These are phyloP conservation scores for Drosophila malerkotliana DNA, from an alignment of 1,140 invertebrate genomes.

Conservation along the genomic window DNA sequence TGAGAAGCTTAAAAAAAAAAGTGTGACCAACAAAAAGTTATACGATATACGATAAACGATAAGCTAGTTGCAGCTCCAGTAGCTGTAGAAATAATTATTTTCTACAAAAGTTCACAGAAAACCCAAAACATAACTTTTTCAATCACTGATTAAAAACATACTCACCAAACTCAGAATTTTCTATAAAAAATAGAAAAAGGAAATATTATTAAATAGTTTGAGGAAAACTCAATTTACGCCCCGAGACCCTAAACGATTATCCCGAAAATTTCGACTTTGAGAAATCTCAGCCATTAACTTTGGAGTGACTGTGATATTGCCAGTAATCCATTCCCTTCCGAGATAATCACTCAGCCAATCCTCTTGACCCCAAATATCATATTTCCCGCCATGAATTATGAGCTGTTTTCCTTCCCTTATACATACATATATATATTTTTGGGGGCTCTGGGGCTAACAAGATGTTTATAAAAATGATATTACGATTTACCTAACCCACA, in stretches of 20 bases:
- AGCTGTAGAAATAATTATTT: no score
- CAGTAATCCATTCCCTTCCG: conserved; percentile 22
- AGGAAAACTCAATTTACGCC: neutral
- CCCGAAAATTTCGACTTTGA: neutral
- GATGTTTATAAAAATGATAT: conserved; percentile 54
- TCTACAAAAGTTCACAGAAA: no score
- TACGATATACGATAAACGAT: no score
- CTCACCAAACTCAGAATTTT: neutral
- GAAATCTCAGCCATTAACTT: conserved; percentile 5
- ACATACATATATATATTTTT: neutral
- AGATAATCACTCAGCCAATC: conserved; percentile 30
- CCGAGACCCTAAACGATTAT: neutral
- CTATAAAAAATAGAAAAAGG: neutral
- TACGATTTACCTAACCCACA: conserved; percentile 55
- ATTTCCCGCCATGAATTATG: conserved; percentile 29
- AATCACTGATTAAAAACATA: neutral
- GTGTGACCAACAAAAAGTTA: no score
- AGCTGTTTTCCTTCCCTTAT: neutral
- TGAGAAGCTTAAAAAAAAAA: no score
- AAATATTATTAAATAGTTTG: neutral
- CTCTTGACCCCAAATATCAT: conserved; percentile 43
- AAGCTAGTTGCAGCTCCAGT: no score
- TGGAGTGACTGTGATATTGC: conserved; percentile 13
- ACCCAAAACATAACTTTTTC: neutral
- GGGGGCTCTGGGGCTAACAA: conserved; percentile 30